These are phyloP conservation scores for Hyposoter didymator DNA, from an alignment of 2,888 invertebrate species.

Conservation along the genomic window DNA sequence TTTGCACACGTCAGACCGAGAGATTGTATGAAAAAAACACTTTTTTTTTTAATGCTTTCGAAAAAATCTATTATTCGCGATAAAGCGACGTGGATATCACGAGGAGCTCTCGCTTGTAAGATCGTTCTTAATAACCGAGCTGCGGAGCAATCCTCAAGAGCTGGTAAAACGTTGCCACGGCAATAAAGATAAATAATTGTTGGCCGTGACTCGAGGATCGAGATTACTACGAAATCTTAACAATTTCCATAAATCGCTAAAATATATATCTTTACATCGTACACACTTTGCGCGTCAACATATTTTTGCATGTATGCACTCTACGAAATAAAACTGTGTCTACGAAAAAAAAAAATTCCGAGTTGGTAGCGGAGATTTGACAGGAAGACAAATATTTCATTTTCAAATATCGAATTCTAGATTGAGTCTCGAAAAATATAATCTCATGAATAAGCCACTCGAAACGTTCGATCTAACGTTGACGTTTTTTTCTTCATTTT, in stretches of 20 bases:
- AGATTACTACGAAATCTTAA: conserved; percentile 41
- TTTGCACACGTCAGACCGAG: not conserved
- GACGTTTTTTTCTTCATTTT: not conserved
- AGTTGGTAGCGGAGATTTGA: not conserved
- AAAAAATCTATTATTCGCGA: conserved; percentile 25
- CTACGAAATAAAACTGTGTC: not conserved
- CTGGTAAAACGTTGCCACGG: conserved; percentile 19
- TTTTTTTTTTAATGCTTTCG: not conserved
- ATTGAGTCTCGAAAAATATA: not conserved
- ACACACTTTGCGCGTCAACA: not conserved
- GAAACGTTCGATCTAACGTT: not conserved
- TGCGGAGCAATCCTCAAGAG: conserved; percentile 45
- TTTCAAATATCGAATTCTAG: not conserved
- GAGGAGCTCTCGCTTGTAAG: conserved; percentile 18
- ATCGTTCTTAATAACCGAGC: conserved; percentile 55
- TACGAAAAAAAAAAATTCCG: not conserved
- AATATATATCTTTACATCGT: not conserved
- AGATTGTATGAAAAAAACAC: not conserved
- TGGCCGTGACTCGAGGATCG: conserved; percentile 44
- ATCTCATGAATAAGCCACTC: not conserved
- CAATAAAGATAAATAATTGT: conserved; percentile 63
- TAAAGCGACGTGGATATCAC: conserved; percentile 47
- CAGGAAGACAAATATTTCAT: not conserved
- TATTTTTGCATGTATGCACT: not conserved
- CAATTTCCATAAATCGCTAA: conserved; percentile 1